A percentile compares a stretch with the other conserved stretches of the same genome.
These are phyloP conservation scores for Pelecanus crispus DNA, from an alignment of 2,113 vertebrate species.

Conservation along the genomic window DNA sequence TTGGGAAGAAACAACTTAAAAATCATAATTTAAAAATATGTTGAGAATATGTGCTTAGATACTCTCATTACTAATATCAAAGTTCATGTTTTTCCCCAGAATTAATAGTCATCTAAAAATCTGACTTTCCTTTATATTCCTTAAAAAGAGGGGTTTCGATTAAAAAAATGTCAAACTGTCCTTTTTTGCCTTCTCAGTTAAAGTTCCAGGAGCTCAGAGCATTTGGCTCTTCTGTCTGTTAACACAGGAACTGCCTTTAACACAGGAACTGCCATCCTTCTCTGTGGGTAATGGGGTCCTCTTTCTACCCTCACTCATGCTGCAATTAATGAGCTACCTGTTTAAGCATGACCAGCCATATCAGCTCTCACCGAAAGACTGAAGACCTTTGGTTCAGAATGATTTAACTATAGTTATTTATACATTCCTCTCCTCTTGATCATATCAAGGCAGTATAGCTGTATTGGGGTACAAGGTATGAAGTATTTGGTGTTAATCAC, in stretches of 20 bases:
- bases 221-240: neutral
- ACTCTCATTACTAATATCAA: neutral
- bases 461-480: neutral
- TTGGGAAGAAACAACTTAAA: neutral
- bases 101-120: neutral
- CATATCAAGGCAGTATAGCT: neutral
- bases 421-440: neutral
- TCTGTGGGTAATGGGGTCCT: neutral
- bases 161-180: neutral
- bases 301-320: neutral
- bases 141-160: rapidly evolving
- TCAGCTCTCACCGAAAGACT: neutral
- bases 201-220: neutral
- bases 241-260: neutral
- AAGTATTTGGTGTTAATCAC: neutral
- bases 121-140: neutral
- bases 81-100: neutral
- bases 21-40: neutral
- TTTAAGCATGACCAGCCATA: neutral
- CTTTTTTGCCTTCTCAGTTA: neutral
- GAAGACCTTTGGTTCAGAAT: neutral
- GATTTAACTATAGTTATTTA: neutral
- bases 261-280: neutral
- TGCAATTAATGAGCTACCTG: neutral
- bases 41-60: neutral